Evolutionary conservation across 2,888 invertebrate genomes (phyloP).

Genomic region (Rosalia funebris): DNA sequence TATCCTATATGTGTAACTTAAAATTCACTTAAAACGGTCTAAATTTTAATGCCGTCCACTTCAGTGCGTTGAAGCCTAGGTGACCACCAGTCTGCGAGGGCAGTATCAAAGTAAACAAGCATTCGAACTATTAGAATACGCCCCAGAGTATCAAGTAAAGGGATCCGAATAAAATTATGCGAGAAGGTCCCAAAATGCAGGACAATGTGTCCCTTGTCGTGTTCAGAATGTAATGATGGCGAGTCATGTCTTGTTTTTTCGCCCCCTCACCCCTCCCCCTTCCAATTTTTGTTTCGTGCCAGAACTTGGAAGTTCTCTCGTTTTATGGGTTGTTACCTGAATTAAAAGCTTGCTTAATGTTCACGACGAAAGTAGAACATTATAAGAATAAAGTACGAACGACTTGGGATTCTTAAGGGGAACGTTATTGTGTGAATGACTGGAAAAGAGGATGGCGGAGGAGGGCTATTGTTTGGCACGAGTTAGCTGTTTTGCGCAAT

Average conservation of each 20-base stretch:
- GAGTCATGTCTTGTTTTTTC: background rate
- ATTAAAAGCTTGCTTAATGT: background rate
- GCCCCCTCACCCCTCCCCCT: no score
- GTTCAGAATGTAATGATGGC: background rate
- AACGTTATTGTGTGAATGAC: no score
- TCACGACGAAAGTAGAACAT: no score
- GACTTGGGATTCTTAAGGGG: no score
- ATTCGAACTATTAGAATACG: background rate
- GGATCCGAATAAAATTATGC: background rate
- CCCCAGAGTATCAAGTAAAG: background rate
- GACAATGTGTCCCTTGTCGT: conserved; percentile 1
- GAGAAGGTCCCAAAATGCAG: background rate
- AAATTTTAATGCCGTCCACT: no score
- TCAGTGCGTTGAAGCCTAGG: no score
- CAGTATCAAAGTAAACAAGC: background rate
- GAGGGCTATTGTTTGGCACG: no score
- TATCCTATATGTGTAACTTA: no score
- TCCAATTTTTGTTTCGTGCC: background rate
- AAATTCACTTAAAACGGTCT: no score
- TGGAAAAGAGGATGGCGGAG: no score
- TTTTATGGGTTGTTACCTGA: background rate
- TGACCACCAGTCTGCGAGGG: background rate
- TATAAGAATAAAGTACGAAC: no score
- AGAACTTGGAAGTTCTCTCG: background rate
- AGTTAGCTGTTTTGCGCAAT: no score